Evolutionary conservation across 2,888 invertebrate species (phyloP), one percentile per base, ranked within the genome.

Genomic region (Pachymerium ferrugineum): DNA sequence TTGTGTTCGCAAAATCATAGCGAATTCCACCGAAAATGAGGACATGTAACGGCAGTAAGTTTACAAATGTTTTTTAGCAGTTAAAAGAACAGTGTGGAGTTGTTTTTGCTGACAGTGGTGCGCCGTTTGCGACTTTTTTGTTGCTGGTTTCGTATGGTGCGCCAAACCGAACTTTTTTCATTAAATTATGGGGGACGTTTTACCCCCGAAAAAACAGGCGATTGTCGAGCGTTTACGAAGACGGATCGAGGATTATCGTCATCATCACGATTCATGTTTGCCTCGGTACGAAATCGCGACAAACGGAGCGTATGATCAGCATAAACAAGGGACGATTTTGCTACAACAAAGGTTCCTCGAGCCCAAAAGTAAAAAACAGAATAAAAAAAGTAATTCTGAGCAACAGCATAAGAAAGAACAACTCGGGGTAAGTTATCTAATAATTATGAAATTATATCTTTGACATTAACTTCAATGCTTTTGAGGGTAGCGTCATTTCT

Each of bases 331-430:
- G 83, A 94, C 95, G 38, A 86, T 89, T 78, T 88, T 92, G 77
- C 86, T 96, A 77, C 92, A 93, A 83, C 94, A 95, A 84, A 88
- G 93, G 77, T 95, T 90, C 84, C 87, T 94, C 79, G 96, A 96
- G 84, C 91, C 90, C 82, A 95, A 94, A 83, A 90, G 92, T 78
- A 95, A 95, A 84, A 87, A 91, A 79, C 90, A 91, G 78, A 90
- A 91, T 75, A 88, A 88, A 81, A 94, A 94, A 84, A 76, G 72
- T 28, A 83, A 84, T 75, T 85, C 85, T 77, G 47, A 54, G 47
- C 47, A 54, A 16, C 47, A 54, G 22, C 47, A 54, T 54, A 54
- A 54, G 22, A 54, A 54, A 16, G 47, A 54, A 54, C 47, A 54
- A 19, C 47, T 54, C 22, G 47, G 47, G 47, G 47, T 54, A 54